Conservation (phyloP, 1,140 invertebrate species). For the Drosophila tristis region DNA sequence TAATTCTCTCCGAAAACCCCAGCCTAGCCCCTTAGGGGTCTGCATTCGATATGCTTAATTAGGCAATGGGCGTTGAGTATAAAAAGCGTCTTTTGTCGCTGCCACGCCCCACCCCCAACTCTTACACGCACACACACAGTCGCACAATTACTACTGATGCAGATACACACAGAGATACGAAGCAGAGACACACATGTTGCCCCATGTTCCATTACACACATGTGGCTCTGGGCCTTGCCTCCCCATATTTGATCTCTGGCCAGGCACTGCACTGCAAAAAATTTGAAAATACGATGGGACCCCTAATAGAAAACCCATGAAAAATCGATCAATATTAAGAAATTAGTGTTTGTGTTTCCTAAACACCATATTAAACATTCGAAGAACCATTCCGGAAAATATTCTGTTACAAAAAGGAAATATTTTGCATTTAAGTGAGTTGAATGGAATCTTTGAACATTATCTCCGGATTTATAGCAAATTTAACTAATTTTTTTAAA, state of each 20-base stretch:
- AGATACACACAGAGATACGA: conserved; percentile 4
- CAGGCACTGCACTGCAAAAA: conserved; percentile 52
- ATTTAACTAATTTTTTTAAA: too few relatives aligned
- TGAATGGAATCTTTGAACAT: too few relatives aligned
- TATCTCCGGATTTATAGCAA: too few relatives aligned
- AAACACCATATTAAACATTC: background rate
- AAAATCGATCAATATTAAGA: too few relatives aligned
- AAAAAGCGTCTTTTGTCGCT: conserved; percentile 77
- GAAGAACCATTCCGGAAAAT: too few relatives aligned
- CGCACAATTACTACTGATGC: conserved; percentile 7
- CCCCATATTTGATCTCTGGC: conserved; percentile 53
- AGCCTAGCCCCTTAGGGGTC: too few relatives aligned
- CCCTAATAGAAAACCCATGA: too few relatives aligned
- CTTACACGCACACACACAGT: conserved; percentile 10
- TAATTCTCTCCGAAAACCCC: background rate
- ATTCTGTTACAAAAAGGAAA: too few relatives aligned
- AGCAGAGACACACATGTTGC: conserved; percentile 59
- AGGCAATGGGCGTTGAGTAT: conserved; percentile 74
- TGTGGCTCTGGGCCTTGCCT: conserved; percentile 53
- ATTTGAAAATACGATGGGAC: background rate
- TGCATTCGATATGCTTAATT: conserved; percentile 72
- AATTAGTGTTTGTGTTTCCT: background rate
- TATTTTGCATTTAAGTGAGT: too few relatives aligned
- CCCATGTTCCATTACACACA: conserved; percentile 73
- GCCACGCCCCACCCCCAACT: conserved; percentile 54